phyloP scores from a whole-genome alignment of 2,888 invertebrate species.

The Nomada lathburiana region DNA sequence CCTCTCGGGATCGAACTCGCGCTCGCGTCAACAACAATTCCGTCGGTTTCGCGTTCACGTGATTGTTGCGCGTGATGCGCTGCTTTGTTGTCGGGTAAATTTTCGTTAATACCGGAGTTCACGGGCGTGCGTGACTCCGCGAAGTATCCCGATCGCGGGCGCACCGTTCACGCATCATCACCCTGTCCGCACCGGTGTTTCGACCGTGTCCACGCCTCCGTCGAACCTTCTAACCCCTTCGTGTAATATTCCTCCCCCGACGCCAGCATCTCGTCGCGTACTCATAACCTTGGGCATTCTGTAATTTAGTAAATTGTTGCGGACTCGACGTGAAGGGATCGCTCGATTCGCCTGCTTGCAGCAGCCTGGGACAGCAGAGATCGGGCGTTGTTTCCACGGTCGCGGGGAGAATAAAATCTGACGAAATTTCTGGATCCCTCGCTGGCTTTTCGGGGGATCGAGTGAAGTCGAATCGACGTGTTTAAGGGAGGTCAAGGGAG shows the following conservation, averaged over 20 bases:
- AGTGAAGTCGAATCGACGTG: background rate
- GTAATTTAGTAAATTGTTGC: constrained; percentile 79
- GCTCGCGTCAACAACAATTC: constrained; percentile 26
- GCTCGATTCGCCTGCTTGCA: constrained; percentile 60
- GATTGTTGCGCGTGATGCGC: background rate
- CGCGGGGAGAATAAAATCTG: background rate
- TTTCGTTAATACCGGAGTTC: constrained; percentile 52
- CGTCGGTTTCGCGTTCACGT: constrained; percentile 7
- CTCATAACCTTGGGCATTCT: constrained; percentile 78
- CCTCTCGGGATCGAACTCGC: constrained; percentile 26
- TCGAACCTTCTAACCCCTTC: constrained; percentile 21
- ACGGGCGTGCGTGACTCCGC: constrained; percentile 52
- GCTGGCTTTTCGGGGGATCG: background rate
- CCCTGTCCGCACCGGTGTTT: constrained; percentile 48
- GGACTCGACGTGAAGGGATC: constrained; percentile 69
- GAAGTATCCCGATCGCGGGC: constrained; percentile 55
- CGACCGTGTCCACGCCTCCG: constrained; percentile 35
- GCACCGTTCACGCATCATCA: constrained; percentile 53
- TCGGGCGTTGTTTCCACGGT: background rate
- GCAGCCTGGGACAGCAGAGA: background rate
- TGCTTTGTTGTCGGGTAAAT: constrained; percentile 52
- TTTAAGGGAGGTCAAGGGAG: background rate
- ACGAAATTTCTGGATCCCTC: background rate
- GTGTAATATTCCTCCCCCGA: constrained; percentile 34
- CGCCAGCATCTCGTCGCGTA: constrained; percentile 69